Conservation (phyloP, 1,140 invertebrate genomes). For the Drosophila equinoxialis region DNA sequence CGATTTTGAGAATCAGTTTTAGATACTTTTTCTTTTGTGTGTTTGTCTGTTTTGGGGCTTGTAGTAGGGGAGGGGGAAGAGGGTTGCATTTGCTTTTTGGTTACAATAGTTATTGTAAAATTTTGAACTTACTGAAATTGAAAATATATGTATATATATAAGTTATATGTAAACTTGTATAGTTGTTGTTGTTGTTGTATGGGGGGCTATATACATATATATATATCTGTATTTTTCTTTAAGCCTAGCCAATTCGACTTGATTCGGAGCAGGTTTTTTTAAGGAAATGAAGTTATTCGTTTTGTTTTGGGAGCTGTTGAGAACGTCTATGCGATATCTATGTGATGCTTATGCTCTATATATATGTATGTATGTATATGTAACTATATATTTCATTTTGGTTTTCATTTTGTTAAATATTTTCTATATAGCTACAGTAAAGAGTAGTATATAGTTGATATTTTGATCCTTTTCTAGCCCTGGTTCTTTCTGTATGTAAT, state of each 20-base stretch:
- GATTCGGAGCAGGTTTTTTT: background rate
- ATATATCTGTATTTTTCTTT: too few species aligned
- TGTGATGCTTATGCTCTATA: constrained; percentile 21
- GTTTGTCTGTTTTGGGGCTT: background rate
- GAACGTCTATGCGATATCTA: constrained; percentile 10
- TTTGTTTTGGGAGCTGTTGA: constrained; percentile 7
- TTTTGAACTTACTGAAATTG: constrained; percentile 41
- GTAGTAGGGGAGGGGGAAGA: background rate
- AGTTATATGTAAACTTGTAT: background rate
- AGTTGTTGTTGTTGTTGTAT: background rate
- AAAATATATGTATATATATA: background rate
- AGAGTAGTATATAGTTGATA: constrained; percentile 47
- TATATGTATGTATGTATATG: constrained; percentile 22
- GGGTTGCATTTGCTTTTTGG: background rate
- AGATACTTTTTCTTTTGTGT: background rate
- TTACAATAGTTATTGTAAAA: background rate
- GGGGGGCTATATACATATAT: background rate
- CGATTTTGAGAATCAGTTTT: constrained; percentile 25
- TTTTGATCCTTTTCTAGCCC: constrained; percentile 56
- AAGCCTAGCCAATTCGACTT: background rate
- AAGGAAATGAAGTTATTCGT: background rate
- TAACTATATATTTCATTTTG: background rate
- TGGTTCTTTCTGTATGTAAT: constrained; percentile 40
- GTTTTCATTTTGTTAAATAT: background rate
- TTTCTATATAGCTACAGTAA: constrained; percentile 40